Base-by-base conservation (phyloP, 1,140 invertebrate species). In the Liolophura sinensis region DNA sequence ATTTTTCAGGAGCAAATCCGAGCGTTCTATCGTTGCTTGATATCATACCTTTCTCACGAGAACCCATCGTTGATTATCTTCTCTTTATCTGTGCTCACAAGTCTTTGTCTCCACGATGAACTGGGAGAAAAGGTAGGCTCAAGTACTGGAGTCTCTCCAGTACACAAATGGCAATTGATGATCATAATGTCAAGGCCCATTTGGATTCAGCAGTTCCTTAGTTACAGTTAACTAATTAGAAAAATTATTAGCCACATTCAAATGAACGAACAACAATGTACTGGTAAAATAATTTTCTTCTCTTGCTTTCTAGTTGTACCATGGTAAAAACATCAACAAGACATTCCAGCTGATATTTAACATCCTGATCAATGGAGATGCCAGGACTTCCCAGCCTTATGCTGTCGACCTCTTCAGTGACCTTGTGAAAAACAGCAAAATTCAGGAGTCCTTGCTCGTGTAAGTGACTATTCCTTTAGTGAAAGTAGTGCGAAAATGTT, bases 321-420 rank as follows among this genome's bases (percentile, higher is more conserved):
- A 77, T 60, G 70, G 71, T 16, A 69, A 73, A n/a, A 82, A 82
- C 68, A 71, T 76, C 18, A 76, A 75, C 24, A 70, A 77, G 59
- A 79, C 76, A 47, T 76, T 81, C 27, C 75, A 80, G 61, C 68
- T 79, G 60, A 72, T 79, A 20, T 82, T 81, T 69, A 78, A 78
- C 54, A 74, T 79, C 22, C 52, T 82, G 25, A 68, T 79, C 47
- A 77, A 78, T 62, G 73, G 73, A 24, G 73, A 78, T 22, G 58
- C 72, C 6, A 69, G 67, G 1, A 67, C 71, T 7, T 71, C 75
- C 0, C 72, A 73, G 27, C 64, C 69, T 14, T 82, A 82, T 67
- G 77, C 75, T 58, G 79, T 79, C 0, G 81, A 82, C 65, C 64
- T 82, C 1, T 74, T 82, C 49, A 73, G 62, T 58, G 79, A 79